Evolutionary conservation across 2,797 vertebrate species (phyloP).

Genomic region (Girardinus metallicus): DNA sequence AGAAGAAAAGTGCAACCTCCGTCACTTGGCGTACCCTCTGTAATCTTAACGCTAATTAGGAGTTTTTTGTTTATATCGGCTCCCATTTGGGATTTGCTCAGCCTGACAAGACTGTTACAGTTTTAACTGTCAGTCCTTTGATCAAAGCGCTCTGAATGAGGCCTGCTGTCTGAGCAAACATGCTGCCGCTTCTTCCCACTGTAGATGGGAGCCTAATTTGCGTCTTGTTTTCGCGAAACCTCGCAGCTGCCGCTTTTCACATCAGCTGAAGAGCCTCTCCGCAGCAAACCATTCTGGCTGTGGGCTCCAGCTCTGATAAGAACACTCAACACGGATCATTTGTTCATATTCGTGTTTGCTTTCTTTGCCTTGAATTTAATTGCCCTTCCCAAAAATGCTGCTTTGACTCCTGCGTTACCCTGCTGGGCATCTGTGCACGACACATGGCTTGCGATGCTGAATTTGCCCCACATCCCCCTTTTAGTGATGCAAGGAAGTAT

Average conservation of each 20-base stretch:
- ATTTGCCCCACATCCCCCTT: slow-evolving; percentile 26
- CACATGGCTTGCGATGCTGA: slow-evolving; percentile 60
- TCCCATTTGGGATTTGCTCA: slow-evolving; percentile 64
- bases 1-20: slow-evolving; percentile 36
- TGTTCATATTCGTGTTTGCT: slow-evolving; percentile 36
- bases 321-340: slow-evolving; percentile 37
- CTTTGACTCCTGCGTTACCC: slow-evolving; percentile 49
- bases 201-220: slow-evolving; percentile 52
- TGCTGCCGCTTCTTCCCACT: slow-evolving; percentile 27
- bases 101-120: slow-evolving; percentile 55
- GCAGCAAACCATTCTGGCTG: slow-evolving; percentile 10
- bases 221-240: slow-evolving; percentile 55
- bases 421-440: slow-evolving; percentile 38
- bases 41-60: slow-evolving; percentile 68
- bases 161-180: slow-evolving; percentile 61
- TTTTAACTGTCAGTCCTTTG: slow-evolving; percentile 69
- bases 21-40: slow-evolving; percentile 40
- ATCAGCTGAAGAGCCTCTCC: slow-evolving; percentile 35
- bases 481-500: slow-evolving; percentile 45
- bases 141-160: slow-evolving; percentile 70
- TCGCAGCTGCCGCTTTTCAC: slow-evolving; percentile 39
- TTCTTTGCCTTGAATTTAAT: slow-evolving; percentile 37
- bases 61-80: slow-evolving; percentile 70
- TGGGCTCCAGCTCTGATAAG: slow-evolving; percentile 22
- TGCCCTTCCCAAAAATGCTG: slow-evolving; percentile 50